phyloP scores from a whole-genome alignment of 2,797 vertebrate genomes.

The Champsocephalus gunnari region DNA sequence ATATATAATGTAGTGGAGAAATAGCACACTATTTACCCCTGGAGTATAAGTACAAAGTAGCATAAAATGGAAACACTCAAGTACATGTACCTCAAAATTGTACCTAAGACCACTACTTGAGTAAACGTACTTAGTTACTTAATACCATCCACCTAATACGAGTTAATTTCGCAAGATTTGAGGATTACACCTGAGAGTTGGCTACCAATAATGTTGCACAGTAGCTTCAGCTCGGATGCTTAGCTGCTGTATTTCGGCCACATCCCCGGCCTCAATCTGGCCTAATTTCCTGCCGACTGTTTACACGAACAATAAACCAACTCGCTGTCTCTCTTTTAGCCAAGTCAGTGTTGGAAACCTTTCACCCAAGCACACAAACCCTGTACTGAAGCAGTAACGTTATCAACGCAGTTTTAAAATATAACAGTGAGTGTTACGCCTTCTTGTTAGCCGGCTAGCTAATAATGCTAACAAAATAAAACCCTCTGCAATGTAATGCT shows the following conservation, averaged over 20 bases:
- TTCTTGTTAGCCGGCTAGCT: constrained; percentile 27
- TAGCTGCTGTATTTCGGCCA: constrained; percentile 41
- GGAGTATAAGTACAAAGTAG: too few relatives aligned
- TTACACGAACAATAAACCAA: constrained; percentile 2
- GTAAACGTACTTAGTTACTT: too few relatives aligned
- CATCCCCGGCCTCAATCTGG: constrained; percentile 65
- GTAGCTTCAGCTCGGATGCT: constrained; percentile 7
- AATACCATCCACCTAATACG: background rate
- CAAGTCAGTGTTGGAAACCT: accelerated
- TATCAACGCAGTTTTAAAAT: background rate
- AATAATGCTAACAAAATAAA: background rate
- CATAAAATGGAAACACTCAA: too few relatives aligned
- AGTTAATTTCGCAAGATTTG: background rate
- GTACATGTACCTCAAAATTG: too few relatives aligned
- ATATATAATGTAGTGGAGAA: too few relatives aligned
- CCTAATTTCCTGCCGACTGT: constrained; percentile 66
- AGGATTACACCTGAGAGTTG: background rate
- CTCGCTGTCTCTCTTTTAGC: accelerated
- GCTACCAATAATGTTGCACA: too few relatives aligned
- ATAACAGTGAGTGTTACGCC: background rate
- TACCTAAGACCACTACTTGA: too few relatives aligned
- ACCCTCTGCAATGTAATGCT: background rate
- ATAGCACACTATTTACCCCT: too few relatives aligned
- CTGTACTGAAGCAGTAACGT: accelerated
- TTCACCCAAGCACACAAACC: background rate